These are phyloP conservation scores for Gasteruption jaculator DNA, from an alignment of 2,888 invertebrate species.

Conservation along the genomic window DNA sequence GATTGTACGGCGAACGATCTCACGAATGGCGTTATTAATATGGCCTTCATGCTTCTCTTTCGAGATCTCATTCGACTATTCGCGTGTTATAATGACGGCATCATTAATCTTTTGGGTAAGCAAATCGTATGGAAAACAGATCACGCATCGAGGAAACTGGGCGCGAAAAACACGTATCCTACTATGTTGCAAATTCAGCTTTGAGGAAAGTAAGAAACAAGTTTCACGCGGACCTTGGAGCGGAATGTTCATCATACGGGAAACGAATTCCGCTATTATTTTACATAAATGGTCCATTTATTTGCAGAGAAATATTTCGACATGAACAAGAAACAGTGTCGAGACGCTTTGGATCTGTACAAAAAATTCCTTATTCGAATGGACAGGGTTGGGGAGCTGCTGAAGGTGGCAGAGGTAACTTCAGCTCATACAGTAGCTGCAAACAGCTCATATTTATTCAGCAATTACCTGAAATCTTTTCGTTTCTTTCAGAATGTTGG, in stretches of 20 bases:
- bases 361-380: constrained; percentile 97
- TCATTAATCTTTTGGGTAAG: constrained; percentile 88
- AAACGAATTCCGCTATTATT: constrained; percentile 2
- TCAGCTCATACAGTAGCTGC: background rate
- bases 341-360: constrained; percentile 96
- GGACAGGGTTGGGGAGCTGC: constrained; percentile 97
- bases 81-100: constrained; percentile 99
- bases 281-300: constrained; percentile 1
- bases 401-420: constrained; percentile 74
- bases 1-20: constrained; percentile 96
- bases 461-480: constrained; percentile 2
- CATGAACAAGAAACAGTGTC: constrained; percentile 99
- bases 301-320: constrained; percentile 93
- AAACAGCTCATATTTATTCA: background rate
- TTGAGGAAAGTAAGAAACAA: too few relatives aligned
- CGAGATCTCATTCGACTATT: constrained; percentile 98
- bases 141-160: too few relatives aligned
- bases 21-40: constrained; percentile 97
- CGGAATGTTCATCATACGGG: too few relatives aligned
- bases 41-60: constrained; percentile 98
- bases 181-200: too few relatives aligned
- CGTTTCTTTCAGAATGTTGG: constrained; percentile 71
- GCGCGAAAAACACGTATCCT: too few relatives aligned
- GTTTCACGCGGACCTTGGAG: too few relatives aligned
- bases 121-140: background rate